Base-by-base conservation (phyloP, 2,797 vertebrate genomes). In the Oreochromis mossambicus region DNA sequence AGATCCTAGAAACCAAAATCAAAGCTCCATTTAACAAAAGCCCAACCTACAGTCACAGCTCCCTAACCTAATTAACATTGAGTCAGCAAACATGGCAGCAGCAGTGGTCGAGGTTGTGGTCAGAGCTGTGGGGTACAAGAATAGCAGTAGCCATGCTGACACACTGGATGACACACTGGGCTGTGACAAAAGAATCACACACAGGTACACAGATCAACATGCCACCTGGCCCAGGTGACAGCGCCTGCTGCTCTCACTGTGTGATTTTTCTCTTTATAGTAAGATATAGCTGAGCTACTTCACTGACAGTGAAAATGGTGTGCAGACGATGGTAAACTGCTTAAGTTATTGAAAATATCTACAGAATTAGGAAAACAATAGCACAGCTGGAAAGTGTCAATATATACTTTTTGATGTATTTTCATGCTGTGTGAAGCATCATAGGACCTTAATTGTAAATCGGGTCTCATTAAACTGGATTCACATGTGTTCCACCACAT, bases 61-160 rank as follows among this genome's bases (percentile, higher is more conserved):
- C 90, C 77, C 84, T 95, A 95, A 96, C 93, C 93, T 94, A 94
- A 96, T 96, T 96, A 96, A 94, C 90, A 95, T 93, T 80, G 95
- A 95, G 92, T 90, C 92, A 92, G 93, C 92, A 91, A 91, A 92
- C 92, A 82, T 86, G 91, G 89, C 88, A 80, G 92, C 88, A 70
- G 86, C 87, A 61, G 85, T 79, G 54, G 90, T 83, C 63, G 84
- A 86, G 89, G 91, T 90, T 92, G 92, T 92, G 93, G 91, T 89
- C 87, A 92, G 82, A 89, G 83, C 87, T 63, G 84, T 85, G 85
- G 85, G 80, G 50, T 90, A 91, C 91, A 92, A 84, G 92, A 94
- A 95, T 94, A 94, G 93, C 92, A 83, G 83, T 84, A 81, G 85
- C 90, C 91, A 93, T 54, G 77, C 92, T 92, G 94, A 92, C 92